Base-by-base conservation (phyloP, 1,140 invertebrate genomes). In the Lutraria rhynchaena region DNA sequence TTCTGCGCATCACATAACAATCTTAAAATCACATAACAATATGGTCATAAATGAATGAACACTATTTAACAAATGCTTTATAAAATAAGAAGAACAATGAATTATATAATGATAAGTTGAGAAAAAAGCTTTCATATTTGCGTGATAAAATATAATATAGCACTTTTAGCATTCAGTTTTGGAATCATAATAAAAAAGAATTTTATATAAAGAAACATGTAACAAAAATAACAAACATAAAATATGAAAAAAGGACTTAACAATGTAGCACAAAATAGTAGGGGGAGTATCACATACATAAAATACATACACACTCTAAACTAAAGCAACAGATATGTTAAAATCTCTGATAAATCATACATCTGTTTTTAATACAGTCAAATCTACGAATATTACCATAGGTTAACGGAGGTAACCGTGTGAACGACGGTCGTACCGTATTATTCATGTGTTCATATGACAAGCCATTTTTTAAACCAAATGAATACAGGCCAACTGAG, bases 21-120 rank as follows among this genome's bases (percentile, higher is more conserved):
- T 67, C 24, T 46, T 67, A 46, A 67, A 67, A 67, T 65, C 63
- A 67, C 63, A 15, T 67, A 67, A 67, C 41, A 67, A 67, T 67
- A 67, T 67, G 44, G 27, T 67, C 41, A 67, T 67, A 67, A 67
- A 67, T 67, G 63, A 46, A 67, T 67, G 63, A 67, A 67, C 63
- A 67, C 63, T 67, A 29, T 67, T 41, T 7, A 67, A 46, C 37
- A 67, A 67, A 67, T 67, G 63, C 63, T 67, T 49, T 46, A 27
- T 41, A 67, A 63, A 67, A 67, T 46, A 65, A 65, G 35, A 61
- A 3, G 24, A 58, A 27, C 11, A 17, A 61, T 33, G 29, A 65
- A 44, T 57, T 22, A 27, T 27, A 65, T 44, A 46, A 49, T 31
- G 41, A 67, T 67, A 67, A 15, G 24, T 67, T 29, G 41, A 37